Percentiles rank a stretch among this genome's conserved stretches.
phyloP scores from a whole-genome alignment of 2,888 invertebrate species.

The Ophion costatus region DNA sequence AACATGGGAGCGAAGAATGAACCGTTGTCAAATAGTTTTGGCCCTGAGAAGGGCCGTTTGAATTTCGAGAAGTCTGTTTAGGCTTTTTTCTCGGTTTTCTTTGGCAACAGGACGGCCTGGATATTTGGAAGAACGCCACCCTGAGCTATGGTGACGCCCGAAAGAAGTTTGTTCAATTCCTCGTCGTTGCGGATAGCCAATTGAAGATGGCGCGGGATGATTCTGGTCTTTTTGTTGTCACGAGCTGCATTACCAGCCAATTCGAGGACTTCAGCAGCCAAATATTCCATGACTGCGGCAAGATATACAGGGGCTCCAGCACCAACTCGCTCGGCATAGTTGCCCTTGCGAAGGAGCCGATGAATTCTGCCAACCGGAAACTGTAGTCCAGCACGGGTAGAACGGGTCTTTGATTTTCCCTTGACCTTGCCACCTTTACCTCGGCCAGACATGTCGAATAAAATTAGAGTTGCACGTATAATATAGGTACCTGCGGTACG shows the following conservation, averaged over 20 bases:
- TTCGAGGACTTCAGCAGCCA: conserved; percentile 89
- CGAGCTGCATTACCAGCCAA: conserved; percentile 88
- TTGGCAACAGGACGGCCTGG: not conserved
- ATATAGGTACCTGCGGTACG: not conserved
- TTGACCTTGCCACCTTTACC: conserved; percentile 76
- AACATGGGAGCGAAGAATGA: not conserved
- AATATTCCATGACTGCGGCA: conserved; percentile 87
- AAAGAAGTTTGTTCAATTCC: conserved; percentile 88
- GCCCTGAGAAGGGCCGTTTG: conserved; percentile 9
- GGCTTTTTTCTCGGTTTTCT: conserved; percentile 15
- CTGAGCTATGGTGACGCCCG: conserved; percentile 89
- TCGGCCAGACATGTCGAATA: conserved; percentile 67
- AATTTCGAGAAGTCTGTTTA: not conserved
- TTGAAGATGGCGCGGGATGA: conserved; percentile 81
- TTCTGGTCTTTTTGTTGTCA: conserved; percentile 88
- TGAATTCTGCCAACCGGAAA: conserved; percentile 88
- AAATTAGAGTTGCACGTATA: not conserved
- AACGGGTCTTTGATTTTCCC: conserved; percentile 84
- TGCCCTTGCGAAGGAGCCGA: conserved; percentile 86
- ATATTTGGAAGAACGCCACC: conserved; percentile 75
- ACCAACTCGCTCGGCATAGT: conserved; percentile 87
- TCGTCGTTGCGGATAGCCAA: conserved; percentile 93
- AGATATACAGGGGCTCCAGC: conserved; percentile 85
- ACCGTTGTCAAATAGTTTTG: not conserved
- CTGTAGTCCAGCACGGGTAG: conserved; percentile 86